A percentile compares a stretch with the other conserved stretches of the same genome.
phyloP scores from a whole-genome alignment of 1,140 invertebrate species.

The Zaprionus taronus region DNA sequence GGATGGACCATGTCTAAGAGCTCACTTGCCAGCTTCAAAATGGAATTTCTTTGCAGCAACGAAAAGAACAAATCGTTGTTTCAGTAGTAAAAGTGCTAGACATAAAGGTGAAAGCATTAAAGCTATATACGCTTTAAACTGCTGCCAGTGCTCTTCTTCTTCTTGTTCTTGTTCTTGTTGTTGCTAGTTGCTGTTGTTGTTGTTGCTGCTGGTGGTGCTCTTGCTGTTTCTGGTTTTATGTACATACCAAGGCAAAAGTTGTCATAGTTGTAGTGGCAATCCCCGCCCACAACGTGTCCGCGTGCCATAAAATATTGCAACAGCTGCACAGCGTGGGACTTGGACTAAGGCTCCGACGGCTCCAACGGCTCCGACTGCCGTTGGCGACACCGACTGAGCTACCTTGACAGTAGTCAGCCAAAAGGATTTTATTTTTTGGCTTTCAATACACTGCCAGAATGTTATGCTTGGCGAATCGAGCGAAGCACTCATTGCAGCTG shows the following conservation, averaged over 20 bases:
- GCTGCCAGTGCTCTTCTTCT: conserved; percentile 38
- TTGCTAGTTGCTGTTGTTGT: conserved; percentile 45
- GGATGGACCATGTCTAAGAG: conserved; percentile 8
- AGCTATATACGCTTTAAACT: conserved; percentile 80
- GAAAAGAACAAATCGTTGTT: conserved; percentile 50
- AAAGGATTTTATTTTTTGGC: conserved; percentile 67
- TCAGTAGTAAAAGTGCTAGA: conserved; percentile 73
- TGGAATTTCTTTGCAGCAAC: conserved; percentile 68
- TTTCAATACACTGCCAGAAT: conserved; percentile 52
- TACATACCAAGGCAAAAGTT: conserved; percentile 73
- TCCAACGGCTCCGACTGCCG: background rate
- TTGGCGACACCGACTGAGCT: conserved; percentile 43
- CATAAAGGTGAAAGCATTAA: conserved; percentile 80
- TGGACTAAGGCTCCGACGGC: conserved; percentile 10
- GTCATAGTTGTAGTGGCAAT: conserved; percentile 67
- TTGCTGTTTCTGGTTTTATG: conserved; percentile 61
- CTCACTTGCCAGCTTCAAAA: conserved; percentile 52
- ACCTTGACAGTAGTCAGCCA: conserved; percentile 78
- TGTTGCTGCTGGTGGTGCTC: conserved; percentile 13
- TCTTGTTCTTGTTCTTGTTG: conserved; percentile 28
- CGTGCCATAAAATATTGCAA: conserved; percentile 80
- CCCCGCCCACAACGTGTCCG: conserved; percentile 62
- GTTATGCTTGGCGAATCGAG: background rate
- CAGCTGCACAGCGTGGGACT: conserved; percentile 66
- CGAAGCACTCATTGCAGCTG: background rate